phyloP scores from a whole-genome alignment of 1,140 invertebrate species.

The Drosophila subpulchrella region DNA sequence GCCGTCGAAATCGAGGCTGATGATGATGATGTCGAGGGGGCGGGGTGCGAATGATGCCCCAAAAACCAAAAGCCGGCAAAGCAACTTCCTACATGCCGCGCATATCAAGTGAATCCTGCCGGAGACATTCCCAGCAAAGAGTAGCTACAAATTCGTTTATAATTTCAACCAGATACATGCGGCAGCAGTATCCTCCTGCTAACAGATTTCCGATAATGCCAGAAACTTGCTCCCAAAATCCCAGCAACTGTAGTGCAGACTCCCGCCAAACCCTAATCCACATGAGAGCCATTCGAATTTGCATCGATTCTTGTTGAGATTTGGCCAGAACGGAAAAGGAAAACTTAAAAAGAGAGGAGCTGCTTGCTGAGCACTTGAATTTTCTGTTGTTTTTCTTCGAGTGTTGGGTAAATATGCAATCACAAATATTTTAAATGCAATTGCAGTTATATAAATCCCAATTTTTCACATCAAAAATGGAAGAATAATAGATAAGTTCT shows the following conservation, averaged over 20 bases:
- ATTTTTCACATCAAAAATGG: neutral
- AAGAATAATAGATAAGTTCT: neutral
- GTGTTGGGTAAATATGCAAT: constrained; percentile 45
- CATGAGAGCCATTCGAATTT: constrained; percentile 65
- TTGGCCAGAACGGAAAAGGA: constrained; percentile 17
- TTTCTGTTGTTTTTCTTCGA: constrained; percentile 30
- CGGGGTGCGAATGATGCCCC: constrained; percentile 12
- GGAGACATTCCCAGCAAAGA: constrained; percentile 10
- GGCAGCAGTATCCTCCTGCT: constrained; percentile 3
- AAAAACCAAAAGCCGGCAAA: constrained; percentile 53
- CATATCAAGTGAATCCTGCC: constrained; percentile 72
- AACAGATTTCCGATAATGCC: constrained; percentile 39
- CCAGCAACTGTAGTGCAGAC: constrained; percentile 20
- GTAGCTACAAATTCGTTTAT: constrained; percentile 76
- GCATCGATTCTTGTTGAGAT: constrained; percentile 67
- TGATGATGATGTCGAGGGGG: constrained; percentile 17
- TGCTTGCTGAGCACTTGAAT: constrained; percentile 29
- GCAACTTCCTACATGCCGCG: constrained; percentile 69
- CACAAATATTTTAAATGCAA: constrained; percentile 47
- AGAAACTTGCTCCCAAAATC: constrained; percentile 21
- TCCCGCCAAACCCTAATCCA: constrained; percentile 38
- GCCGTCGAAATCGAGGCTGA: neutral
- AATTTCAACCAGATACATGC: constrained; percentile 53
- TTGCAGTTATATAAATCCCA: neutral
- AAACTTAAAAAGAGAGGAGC: constrained; percentile 7